Evolutionary conservation across 2,888 invertebrate genomes (phyloP).

Genomic region (Conistra vaccinii): DNA sequence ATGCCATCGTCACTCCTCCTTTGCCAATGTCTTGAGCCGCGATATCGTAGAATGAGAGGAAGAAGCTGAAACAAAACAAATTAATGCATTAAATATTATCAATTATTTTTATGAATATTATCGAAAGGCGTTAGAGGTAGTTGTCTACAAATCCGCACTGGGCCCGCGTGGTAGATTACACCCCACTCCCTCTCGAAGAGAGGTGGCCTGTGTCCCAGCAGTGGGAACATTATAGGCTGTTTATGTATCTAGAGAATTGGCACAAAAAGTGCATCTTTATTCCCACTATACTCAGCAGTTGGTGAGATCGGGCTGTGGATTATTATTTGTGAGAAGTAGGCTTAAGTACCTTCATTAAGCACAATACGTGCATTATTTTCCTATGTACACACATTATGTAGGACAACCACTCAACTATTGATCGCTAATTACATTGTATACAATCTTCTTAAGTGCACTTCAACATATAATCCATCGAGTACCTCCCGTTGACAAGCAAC

Average conservation of each 20-base stretch:
- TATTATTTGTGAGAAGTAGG: neutral
- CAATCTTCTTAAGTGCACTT: neutral
- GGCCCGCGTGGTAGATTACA: no score
- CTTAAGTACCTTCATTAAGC: neutral
- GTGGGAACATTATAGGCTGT: no score
- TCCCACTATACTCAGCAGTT: no score
- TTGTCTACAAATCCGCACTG: no score
- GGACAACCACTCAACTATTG: neutral
- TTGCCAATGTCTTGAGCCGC: slow-evolving; percentile 69
- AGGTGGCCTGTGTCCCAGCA: no score
- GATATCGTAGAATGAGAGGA: slow-evolving; percentile 81
- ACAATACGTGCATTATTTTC: neutral
- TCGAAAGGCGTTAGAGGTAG: no score
- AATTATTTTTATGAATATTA: no score
- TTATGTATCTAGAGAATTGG: neutral
- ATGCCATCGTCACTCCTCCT: slow-evolving; percentile 55
- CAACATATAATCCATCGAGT: neutral
- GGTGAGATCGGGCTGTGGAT: no score
- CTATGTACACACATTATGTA: neutral
- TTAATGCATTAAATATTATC: neutral
- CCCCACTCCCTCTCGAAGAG: no score
- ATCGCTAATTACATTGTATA: neutral
- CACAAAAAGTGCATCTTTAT: neutral
- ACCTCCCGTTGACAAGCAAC: neutral
- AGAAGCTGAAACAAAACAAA: slow-evolving; percentile 76